Evolutionary conservation across 1,140 invertebrate genomes (phyloP).

Genomic region (Eupeodes corollae): DNA sequence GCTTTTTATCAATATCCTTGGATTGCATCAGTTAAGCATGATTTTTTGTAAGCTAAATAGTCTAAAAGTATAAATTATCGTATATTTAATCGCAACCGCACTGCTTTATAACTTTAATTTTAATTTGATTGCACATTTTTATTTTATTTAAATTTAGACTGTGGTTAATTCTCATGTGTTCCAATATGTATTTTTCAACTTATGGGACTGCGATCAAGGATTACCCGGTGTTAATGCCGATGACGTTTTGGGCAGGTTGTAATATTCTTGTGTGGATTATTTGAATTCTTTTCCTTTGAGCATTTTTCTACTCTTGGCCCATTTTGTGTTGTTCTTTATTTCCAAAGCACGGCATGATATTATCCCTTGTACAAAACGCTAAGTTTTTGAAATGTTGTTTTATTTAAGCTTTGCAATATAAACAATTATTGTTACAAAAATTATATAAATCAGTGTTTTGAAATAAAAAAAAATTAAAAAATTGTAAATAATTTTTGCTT

Average conservation of each 20-base stretch:
- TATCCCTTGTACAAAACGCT: background rate
- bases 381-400: background rate
- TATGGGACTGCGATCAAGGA: slow-evolving; percentile 78
- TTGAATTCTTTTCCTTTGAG: background rate
- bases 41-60: no score
- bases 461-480: background rate
- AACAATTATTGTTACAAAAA: no score
- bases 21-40: no score
- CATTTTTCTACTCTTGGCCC: background rate
- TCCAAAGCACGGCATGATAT: background rate
- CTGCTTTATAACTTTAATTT: no score
- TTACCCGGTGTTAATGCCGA: slow-evolving; percentile 63
- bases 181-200: slow-evolving; percentile 56
- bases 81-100: no score
- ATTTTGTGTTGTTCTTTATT: background rate
- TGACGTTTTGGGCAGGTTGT: slow-evolving; percentile 71
- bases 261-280: slow-evolving; percentile 3
- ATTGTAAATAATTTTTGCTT: background rate
- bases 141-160: slow-evolving; percentile 43
- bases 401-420: no score
- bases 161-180: slow-evolving; percentile 57
- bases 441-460: no score
- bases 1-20: no score
- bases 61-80: no score
- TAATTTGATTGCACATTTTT: background rate